phyloP scores from a whole-genome alignment of 2,888 invertebrate genomes.

The Cataglyphis cursor region DNA sequence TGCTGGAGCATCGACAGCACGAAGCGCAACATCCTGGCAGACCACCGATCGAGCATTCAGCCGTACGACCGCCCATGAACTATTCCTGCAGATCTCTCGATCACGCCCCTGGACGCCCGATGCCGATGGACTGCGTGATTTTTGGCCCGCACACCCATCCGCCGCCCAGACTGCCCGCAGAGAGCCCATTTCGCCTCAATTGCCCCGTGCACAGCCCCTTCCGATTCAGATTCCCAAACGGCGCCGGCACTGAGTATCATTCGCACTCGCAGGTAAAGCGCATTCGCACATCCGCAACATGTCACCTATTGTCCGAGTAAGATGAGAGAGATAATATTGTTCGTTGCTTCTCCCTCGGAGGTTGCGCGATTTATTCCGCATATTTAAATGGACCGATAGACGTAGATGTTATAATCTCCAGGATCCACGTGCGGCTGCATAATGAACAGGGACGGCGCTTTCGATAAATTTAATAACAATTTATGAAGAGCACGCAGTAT shows the following conservation, averaged over 20 bases:
- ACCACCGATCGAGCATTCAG: slow-evolving; percentile 79
- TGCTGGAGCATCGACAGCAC: slow-evolving; percentile 82
- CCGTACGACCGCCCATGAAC: slow-evolving; percentile 76
- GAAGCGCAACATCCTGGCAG: slow-evolving; percentile 76
- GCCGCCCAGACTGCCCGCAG: slow-evolving; percentile 87
- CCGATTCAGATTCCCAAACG: slow-evolving; percentile 89
- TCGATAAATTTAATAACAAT: slow-evolving; percentile 23
- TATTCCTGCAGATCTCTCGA: slow-evolving; percentile 83
- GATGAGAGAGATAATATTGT: slow-evolving; percentile 43
- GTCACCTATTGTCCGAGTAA: slow-evolving; percentile 29
- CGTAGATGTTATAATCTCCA: slow-evolving; percentile 25
- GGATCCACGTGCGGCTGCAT: slow-evolving; percentile 40
- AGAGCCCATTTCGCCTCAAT: slow-evolving; percentile 88
- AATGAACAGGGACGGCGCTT: background rate
- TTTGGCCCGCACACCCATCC: slow-evolving; percentile 87
- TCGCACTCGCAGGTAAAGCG: slow-evolving; percentile 85
- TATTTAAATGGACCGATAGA: slow-evolving; percentile 29
- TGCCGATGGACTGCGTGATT: slow-evolving; percentile 87
- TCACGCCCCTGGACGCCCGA: slow-evolving; percentile 87
- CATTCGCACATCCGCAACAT: slow-evolving; percentile 14
- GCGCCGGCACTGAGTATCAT: slow-evolving; percentile 87
- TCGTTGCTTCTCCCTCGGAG: slow-evolving; percentile 12
- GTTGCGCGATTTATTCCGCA: slow-evolving; percentile 43
- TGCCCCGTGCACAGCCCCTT: slow-evolving; percentile 93
- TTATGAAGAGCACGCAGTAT: background rate